These are phyloP conservation scores for Tenthredo distinguenda DNA, from an alignment of 2,888 invertebrate species.

Conservation along the genomic window DNA sequence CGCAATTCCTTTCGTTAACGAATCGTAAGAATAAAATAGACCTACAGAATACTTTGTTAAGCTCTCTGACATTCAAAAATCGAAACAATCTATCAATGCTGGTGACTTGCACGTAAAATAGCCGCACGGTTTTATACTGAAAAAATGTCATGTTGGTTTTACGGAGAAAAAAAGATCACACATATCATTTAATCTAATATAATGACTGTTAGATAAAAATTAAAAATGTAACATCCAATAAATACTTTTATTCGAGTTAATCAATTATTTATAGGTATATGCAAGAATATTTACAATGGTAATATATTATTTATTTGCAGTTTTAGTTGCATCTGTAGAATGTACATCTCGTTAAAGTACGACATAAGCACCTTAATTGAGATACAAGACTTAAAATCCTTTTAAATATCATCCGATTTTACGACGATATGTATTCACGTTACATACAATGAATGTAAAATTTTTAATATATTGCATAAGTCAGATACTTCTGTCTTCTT, in stretches of 20 bases:
- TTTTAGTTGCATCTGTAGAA: conserved; percentile 35
- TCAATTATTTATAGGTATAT: conserved; percentile 36
- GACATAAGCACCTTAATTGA: conserved; percentile 35
- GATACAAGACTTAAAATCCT: conserved; percentile 28
- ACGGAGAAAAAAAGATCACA: background rate
- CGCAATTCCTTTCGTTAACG: background rate
- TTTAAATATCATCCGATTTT: conserved; percentile 32
- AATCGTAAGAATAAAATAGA: conserved; percentile 4
- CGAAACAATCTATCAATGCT: background rate
- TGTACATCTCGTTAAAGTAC: conserved; percentile 23
- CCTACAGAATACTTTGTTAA: background rate
- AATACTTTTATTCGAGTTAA: conserved; percentile 49
- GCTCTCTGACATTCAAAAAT: background rate
- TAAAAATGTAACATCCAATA: conserved; percentile 52
- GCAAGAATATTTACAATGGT: conserved; percentile 48
- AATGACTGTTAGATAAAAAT: conserved; percentile 47
- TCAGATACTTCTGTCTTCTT: conserved; percentile 19
- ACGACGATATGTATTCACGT: conserved; percentile 38
- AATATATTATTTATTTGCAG: conserved; percentile 37
- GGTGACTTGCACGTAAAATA: background rate
- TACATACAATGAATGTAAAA: conserved; percentile 15
- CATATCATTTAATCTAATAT: conserved; percentile 18
- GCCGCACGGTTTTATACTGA: background rate
- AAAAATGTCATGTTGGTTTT: conserved; percentile 19
- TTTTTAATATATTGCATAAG: conserved; percentile 27